Conservation (phyloP, 2,113 vertebrate genomes). For the Etheostoma spectabile region DNA sequence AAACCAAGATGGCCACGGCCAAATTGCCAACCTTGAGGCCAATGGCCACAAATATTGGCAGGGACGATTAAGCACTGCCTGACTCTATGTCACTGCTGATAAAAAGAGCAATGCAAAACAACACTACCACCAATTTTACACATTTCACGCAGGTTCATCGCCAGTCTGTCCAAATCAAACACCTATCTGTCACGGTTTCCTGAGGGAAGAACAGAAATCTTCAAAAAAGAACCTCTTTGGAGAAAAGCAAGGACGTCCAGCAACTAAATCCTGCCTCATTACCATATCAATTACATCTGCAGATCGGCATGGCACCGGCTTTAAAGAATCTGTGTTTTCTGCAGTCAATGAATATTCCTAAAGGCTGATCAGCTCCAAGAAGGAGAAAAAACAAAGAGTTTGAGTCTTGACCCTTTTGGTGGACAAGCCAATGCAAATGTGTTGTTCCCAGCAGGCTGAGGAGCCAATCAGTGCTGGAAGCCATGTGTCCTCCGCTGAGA, state of each 20-base stretch:
- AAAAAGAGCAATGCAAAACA: slow-evolving; percentile 1
- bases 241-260: slow-evolving; percentile 55
- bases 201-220: slow-evolving; percentile 32
- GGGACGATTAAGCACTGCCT: background rate
- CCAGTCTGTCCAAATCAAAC: slow-evolving; percentile 26
- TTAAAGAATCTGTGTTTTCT: slow-evolving; percentile 66
- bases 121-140: slow-evolving; percentile 1
- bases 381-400: slow-evolving; percentile 16
- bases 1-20: too few species aligned
- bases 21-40: too few species aligned
- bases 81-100: background rate
- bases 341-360: slow-evolving; percentile 64
- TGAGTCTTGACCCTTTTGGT: slow-evolving; percentile 45
- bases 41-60: background rate
- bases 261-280: slow-evolving; percentile 70
- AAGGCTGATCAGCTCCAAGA: slow-evolving; percentile 57
- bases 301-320: slow-evolving; percentile 46
- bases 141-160: slow-evolving; percentile 1
- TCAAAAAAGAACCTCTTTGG: slow-evolving; percentile 56
- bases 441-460: background rate
- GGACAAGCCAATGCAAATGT: slow-evolving; percentile 40
- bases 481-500: slow-evolving; percentile 3
- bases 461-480: slow-evolving; percentile 37
- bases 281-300: slow-evolving; percentile 76
- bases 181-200: slow-evolving; percentile 7